These are phyloP conservation scores for Synanthedon andrenaeformis DNA, from an alignment of 2,888 invertebrate species.

Conservation along the genomic window DNA sequence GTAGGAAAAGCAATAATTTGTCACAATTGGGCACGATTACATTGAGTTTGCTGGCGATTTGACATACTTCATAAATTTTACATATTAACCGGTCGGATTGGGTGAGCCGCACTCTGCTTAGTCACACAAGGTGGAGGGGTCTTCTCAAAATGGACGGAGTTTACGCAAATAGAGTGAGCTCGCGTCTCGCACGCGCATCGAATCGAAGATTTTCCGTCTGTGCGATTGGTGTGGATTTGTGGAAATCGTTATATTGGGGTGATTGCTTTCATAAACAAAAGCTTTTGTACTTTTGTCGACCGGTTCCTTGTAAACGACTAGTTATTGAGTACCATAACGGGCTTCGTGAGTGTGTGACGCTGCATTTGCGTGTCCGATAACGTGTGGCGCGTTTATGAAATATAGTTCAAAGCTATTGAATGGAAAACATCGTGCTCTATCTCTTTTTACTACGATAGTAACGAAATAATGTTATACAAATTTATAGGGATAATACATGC, in stretches of 20 bases:
- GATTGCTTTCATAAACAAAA: slow-evolving; percentile 70
- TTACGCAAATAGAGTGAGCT: slow-evolving; percentile 47
- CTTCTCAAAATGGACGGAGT: slow-evolving; percentile 29
- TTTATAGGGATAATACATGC: too few relatives aligned
- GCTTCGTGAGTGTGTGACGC: slow-evolving; percentile 14
- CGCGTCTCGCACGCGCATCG: slow-evolving; percentile 60
- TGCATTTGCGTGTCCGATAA: slow-evolving; percentile 38
- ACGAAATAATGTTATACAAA: background rate
- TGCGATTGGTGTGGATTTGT: slow-evolving; percentile 49
- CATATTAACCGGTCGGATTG: slow-evolving; percentile 40
- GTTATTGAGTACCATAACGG: slow-evolving; percentile 55
- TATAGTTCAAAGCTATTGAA: slow-evolving; percentile 17
- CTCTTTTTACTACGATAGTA: background rate
- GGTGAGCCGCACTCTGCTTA: slow-evolving; percentile 29
- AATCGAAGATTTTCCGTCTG: slow-evolving; percentile 64
- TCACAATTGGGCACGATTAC: slow-evolving; percentile 69
- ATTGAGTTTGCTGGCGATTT: slow-evolving; percentile 64
- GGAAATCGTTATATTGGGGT: slow-evolving; percentile 67
- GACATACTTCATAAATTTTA: slow-evolving; percentile 65
- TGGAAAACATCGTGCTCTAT: slow-evolving; percentile 2
- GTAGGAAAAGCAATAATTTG: slow-evolving; percentile 69
- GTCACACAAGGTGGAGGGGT: slow-evolving; percentile 16
- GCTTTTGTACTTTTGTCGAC: slow-evolving; percentile 43
- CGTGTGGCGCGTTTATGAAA: slow-evolving; percentile 21
- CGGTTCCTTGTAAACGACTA: slow-evolving; percentile 44